These are phyloP conservation scores for Oryctes rhinoceros DNA, from an alignment of 1,140 invertebrate genomes.

Conservation along the genomic window DNA sequence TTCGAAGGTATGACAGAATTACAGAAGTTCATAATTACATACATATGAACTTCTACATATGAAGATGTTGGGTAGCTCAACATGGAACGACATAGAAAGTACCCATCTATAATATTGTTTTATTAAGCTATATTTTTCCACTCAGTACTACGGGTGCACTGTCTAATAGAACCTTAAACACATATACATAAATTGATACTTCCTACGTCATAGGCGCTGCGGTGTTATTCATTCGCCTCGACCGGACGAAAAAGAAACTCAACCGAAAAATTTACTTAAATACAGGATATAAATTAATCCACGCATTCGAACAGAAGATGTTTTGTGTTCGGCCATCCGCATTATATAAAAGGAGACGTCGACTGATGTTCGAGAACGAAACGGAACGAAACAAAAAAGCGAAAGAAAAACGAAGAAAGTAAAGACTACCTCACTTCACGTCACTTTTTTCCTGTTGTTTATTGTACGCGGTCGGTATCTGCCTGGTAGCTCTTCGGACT, in stretches of 20 bases:
- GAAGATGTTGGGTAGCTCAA: too few relatives aligned
- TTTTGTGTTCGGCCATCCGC: slow-evolving; percentile 12
- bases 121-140: too few relatives aligned
- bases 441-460: neutral
- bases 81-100: too few relatives aligned
- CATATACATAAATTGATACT: neutral
- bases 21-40: too few relatives aligned
- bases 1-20: too few relatives aligned
- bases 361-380: neutral
- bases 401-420: slow-evolving; percentile 24
- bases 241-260: neutral
- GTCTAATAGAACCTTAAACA: neutral
- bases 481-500: slow-evolving; percentile 21
- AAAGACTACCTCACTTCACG: slow-evolving; percentile 11
- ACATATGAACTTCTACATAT: too few relatives aligned
- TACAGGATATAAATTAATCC: slow-evolving; percentile 19
- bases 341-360: slow-evolving; percentile 15
- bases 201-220: neutral
- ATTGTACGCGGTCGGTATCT: neutral
- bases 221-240: neutral
- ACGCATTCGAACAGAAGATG: slow-evolving; percentile 8
- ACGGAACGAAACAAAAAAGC: neutral
- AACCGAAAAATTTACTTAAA: neutral
- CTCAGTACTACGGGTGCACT: too few relatives aligned
- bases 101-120: too few relatives aligned